Evolutionary conservation across 1,140 invertebrate species (phyloP).

Genomic region (Drosophila lacertosa): DNA sequence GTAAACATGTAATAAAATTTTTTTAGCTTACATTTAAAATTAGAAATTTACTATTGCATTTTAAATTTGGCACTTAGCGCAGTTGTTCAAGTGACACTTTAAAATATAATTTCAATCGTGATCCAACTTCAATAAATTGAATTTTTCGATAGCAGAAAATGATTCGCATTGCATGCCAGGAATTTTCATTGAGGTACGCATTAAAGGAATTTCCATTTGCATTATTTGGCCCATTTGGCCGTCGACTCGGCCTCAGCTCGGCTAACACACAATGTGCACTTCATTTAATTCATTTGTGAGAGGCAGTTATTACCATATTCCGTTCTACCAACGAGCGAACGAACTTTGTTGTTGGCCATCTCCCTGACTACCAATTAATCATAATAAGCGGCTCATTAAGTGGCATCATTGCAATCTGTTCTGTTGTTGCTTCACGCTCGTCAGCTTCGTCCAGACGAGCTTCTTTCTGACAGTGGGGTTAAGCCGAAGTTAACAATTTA

Average conservation of each 20-base stretch:
- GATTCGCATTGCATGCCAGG: neutral
- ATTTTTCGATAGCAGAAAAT: neutral
- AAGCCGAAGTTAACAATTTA: constrained; percentile 37
- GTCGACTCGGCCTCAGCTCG: too few species aligned
- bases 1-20: too few species aligned
- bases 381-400: constrained; percentile 48
- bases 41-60: too few species aligned
- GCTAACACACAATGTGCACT: constrained; percentile 12
- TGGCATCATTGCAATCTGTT: constrained; percentile 38
- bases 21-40: too few species aligned
- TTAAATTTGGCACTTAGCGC: too few species aligned
- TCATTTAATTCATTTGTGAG: constrained; percentile 17
- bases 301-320: constrained; percentile 6
- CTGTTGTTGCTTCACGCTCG: constrained; percentile 11
- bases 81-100: too few species aligned
- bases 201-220: constrained; percentile 5
- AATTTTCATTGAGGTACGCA: neutral
- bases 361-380: constrained; percentile 34
- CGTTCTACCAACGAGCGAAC: neutral
- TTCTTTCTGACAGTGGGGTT: constrained; percentile 11
- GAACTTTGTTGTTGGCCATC: neutral
- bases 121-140: neutral
- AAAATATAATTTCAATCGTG: too few species aligned
- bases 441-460: neutral
- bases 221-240: too few species aligned